Percentiles rank a stretch among this genome's conserved stretches.
Conservation (phyloP, 2,888 invertebrate species). For the Rambutsinella grinnellia region DNA sequence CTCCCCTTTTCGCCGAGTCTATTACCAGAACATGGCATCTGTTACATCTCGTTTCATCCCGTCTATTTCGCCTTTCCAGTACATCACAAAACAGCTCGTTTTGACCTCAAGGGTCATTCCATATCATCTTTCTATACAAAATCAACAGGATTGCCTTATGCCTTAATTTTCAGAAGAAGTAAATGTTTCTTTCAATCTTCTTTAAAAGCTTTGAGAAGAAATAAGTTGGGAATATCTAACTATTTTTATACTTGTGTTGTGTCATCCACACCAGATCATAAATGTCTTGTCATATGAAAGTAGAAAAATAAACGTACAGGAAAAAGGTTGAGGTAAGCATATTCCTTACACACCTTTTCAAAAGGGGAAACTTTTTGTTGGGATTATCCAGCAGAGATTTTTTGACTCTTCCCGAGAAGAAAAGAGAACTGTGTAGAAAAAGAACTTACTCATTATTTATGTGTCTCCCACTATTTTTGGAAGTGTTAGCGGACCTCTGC, state of each 20-base stretch:
- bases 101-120: conserved; percentile 65
- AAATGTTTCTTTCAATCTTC: neutral
- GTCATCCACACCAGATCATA: conserved; percentile 38
- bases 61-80: conserved; percentile 47
- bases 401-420: too few species aligned
- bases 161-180: too few species aligned
- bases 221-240: neutral
- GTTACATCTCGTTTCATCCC: conserved; percentile 53
- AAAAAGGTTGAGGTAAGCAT: neutral
- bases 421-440: too few species aligned
- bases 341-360: too few species aligned
- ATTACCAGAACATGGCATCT: conserved; percentile 54
- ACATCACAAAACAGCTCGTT: conserved; percentile 66
- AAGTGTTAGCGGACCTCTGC: conserved; percentile 50
- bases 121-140: too few species aligned
- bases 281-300: conserved; percentile 44
- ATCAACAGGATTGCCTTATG: too few species aligned
- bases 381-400: conserved; percentile 46
- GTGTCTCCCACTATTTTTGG: conserved; percentile 52
- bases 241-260: conserved; percentile 24
- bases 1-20: conserved; percentile 24
- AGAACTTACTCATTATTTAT: conserved; percentile 53
- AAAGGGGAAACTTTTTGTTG: conserved; percentile 25
- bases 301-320: neutral
- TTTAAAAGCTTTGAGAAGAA: conserved; percentile 19